Conservation (phyloP, 2,888 invertebrate species). For the Carabus problematicus region DNA sequence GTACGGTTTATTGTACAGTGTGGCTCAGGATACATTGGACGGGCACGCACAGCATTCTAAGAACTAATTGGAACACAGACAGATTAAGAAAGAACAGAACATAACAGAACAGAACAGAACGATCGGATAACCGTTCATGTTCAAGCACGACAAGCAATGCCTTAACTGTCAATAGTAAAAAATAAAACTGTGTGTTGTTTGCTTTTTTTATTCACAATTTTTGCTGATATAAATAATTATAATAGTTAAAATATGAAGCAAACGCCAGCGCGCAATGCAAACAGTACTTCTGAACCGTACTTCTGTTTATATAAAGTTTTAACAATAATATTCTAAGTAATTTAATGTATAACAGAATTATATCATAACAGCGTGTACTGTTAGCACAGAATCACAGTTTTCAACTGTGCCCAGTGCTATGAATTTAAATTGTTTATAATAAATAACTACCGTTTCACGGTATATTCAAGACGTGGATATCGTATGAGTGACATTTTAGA, state of each 20-base stretch:
- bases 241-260: slow-evolving; percentile 43
- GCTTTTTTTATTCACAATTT: slow-evolving; percentile 43
- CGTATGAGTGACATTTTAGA: slow-evolving; percentile 42
- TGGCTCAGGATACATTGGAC: no score
- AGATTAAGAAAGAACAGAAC: neutral
- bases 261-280: slow-evolving; percentile 43
- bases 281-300: slow-evolving; percentile 43
- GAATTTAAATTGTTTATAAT: slow-evolving; percentile 33
- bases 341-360: slow-evolving; percentile 44
- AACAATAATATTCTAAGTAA: slow-evolving; percentile 45
- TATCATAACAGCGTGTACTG: slow-evolving; percentile 42
- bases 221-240: slow-evolving; percentile 43
- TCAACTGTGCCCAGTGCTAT: slow-evolving; percentile 37
- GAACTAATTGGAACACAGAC: neutral
- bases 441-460: slow-evolving; percentile 35
- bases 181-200: slow-evolving; percentile 33
- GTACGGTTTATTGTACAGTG: no score
- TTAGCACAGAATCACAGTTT: slow-evolving; percentile 38
- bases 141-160: neutral
- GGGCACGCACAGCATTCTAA: no score
- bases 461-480: slow-evolving; percentile 39
- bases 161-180: neutral
- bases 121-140: no score
- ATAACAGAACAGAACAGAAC: neutral
- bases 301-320: slow-evolving; percentile 45